Percentiles rank a stretch among this genome's conserved stretches.
Conservation (phyloP, 2,113 vertebrate genomes). For the Myanophis thanlyinensis region DNA sequence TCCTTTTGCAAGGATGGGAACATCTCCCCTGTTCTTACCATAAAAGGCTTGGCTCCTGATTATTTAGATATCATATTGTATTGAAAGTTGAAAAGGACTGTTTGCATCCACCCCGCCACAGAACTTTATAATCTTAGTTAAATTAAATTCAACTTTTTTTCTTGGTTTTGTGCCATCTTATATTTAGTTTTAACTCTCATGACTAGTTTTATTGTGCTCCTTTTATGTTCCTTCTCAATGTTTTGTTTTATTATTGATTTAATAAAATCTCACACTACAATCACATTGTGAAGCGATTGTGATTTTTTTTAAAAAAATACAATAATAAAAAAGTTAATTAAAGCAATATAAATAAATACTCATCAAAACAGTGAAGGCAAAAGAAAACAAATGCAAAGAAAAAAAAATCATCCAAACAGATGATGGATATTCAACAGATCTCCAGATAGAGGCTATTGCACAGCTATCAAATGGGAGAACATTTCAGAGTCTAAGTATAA, state of each 20-base stretch:
- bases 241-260: neutral
- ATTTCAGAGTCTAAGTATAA: too few relatives aligned
- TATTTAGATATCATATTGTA: neutral
- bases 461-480: too few relatives aligned
- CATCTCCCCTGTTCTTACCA: neutral
- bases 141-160: neutral
- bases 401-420: too few relatives aligned
- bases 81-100: neutral
- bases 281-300: neutral
- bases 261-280: neutral
- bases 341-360: neutral
- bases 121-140: neutral
- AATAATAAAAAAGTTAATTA: neutral
- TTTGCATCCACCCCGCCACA: neutral
- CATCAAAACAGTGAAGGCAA: too few relatives aligned
- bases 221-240: neutral
- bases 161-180: neutral
- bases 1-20: neutral
- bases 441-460: too few relatives aligned
- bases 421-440: too few relatives aligned
- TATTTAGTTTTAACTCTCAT: neutral
- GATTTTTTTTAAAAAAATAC: neutral
- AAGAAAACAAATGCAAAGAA: too few relatives aligned
- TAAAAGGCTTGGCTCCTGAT: neutral
- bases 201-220: neutral